Conservation (phyloP, 2,888 invertebrate genomes). For the Rhogogaster chlorosoma region DNA sequence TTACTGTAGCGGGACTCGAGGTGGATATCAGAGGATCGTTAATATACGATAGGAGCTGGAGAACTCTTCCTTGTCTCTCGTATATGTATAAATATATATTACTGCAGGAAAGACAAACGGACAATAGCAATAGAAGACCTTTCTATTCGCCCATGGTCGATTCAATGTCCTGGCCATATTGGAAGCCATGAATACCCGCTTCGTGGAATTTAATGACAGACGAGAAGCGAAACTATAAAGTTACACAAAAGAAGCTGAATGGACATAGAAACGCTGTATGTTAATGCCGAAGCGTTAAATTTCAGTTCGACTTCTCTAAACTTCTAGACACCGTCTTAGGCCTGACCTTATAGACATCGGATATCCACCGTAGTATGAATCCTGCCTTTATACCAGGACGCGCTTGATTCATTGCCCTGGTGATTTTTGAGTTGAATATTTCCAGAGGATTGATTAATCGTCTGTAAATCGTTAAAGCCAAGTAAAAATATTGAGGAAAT, state of each 20-base stretch:
- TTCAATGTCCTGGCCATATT: conserved; percentile 3
- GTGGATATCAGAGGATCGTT: conserved; percentile 32
- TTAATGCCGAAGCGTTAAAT: neutral
- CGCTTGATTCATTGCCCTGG: neutral
- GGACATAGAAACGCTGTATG: neutral
- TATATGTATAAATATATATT: neutral
- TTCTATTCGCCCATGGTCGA: neutral
- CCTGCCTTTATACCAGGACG: neutral
- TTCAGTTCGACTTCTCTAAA: neutral
- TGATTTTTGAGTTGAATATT: neutral
- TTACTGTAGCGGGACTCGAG: conserved; percentile 13
- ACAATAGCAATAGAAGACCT: conserved; percentile 26
- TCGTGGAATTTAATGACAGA: conserved; percentile 4
- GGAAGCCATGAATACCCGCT: neutral
- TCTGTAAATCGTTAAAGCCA: neutral
- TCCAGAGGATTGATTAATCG: neutral
- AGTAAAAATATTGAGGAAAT: neutral
- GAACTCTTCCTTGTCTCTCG: neutral
- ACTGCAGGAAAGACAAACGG: conserved; percentile 6
- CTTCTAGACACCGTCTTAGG: neutral
- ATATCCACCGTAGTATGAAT: neutral
- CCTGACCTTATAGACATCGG: neutral
- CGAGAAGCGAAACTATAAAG: neutral
- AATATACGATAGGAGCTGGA: conserved; percentile 16
- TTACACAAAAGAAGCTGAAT: neutral